These are phyloP conservation scores for Parasteatoda tepidariorum DNA, from an alignment of 1,140 invertebrate species.

Conservation along the genomic window DNA sequence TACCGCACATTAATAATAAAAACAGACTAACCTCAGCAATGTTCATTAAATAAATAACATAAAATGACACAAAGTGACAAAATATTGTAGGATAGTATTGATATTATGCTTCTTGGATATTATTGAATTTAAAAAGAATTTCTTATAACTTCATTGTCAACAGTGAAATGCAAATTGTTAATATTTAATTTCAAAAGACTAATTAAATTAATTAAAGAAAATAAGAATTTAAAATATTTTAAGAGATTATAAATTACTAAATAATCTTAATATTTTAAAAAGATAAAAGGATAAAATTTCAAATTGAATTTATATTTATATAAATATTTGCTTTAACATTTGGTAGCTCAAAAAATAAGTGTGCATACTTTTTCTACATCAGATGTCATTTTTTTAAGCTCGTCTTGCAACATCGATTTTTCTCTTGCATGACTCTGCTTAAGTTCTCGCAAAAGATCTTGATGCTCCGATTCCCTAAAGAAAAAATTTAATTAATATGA, in stretches of 20 bases:
- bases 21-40: no score
- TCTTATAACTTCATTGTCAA: no score
- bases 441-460: conserved; percentile 80
- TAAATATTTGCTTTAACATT: neutral
- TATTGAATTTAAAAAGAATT: no score
- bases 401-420: conserved; percentile 83
- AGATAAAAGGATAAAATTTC: neutral
- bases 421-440: conserved; percentile 81
- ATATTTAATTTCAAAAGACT: no score
- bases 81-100: no score
- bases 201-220: no score
- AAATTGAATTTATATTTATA: neutral
- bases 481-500: neutral
- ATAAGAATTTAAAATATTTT: neutral
- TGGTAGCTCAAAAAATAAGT: neutral
- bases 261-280: conserved; percentile 16
- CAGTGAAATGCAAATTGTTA: no score
- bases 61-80: no score
- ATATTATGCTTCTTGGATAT: no score
- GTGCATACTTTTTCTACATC: conserved; percentile 76
- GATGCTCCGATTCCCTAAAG: conserved; percentile 50
- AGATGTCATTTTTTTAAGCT: conserved; percentile 85
- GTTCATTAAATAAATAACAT: no score
- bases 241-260: conserved; percentile 16
- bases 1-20: no score